Evolutionary conservation across 2,113 vertebrate genomes (phyloP).

Genomic region (Sciurus niger): DNA sequence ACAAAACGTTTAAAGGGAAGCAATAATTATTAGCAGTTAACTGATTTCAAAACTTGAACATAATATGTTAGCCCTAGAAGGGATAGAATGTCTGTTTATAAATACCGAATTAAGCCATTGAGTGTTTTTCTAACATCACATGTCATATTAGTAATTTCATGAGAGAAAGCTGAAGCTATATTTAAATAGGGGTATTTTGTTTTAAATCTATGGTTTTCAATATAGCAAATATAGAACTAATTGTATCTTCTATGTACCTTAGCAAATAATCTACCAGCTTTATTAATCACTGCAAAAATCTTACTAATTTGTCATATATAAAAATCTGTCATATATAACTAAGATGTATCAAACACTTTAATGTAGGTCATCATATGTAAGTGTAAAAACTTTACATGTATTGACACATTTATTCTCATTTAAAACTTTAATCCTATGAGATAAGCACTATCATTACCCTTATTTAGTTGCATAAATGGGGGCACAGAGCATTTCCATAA

Average conservation of each 20-base stretch:
- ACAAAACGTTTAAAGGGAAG: background rate
- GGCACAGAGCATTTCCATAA: rapidly evolving
- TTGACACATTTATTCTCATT: background rate
- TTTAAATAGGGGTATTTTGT: background rate
- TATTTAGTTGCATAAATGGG: background rate
- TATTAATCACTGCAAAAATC: background rate
- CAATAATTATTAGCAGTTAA: background rate
- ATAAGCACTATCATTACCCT: background rate
- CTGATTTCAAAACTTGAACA: background rate
- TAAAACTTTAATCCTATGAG: background rate
- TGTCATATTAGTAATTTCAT: background rate
- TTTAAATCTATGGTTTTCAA: background rate
- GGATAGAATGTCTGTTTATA: background rate
- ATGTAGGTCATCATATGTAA: background rate
- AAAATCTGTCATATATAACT: background rate
- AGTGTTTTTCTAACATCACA: background rate
- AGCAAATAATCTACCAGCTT: background rate
- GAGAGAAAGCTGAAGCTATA: background rate
- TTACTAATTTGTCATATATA: background rate
- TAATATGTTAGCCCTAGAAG: background rate
- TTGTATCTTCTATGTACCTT: background rate
- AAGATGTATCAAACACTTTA: background rate
- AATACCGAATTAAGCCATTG: background rate
- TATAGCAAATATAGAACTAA: background rate
- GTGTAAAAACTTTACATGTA: background rate